These are phyloP conservation scores for Drosophila gaucha DNA, from an alignment of 2,888 invertebrate genomes.

Conservation along the genomic window DNA sequence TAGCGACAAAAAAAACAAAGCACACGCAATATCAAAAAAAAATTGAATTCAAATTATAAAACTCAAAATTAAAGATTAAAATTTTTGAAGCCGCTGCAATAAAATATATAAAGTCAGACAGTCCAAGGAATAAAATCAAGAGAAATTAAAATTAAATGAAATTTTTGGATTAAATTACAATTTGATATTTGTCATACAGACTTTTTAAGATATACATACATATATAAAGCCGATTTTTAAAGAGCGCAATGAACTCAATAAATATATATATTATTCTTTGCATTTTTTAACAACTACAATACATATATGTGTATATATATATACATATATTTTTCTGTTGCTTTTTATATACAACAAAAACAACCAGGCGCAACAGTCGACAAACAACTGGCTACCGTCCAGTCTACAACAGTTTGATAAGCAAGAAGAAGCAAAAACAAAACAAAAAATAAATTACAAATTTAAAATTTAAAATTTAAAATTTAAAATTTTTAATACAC, in stretches of 20 bases:
- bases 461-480: slow-evolving; percentile 17
- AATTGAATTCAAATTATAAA: slow-evolving; percentile 28
- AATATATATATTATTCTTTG: slow-evolving; percentile 57
- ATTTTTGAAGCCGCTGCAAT: slow-evolving; percentile 54
- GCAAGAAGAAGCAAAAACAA: slow-evolving; percentile 35
- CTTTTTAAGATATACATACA: slow-evolving; percentile 64
- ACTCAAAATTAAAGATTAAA: too few species aligned
- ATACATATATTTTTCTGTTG: slow-evolving; percentile 54
- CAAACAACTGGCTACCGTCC: slow-evolving; percentile 79
- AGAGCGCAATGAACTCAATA: slow-evolving; percentile 47
- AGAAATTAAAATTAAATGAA: slow-evolving; percentile 19
- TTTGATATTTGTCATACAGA: slow-evolving; percentile 61
- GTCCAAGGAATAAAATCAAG: slow-evolving; percentile 53
- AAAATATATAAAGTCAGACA: slow-evolving; percentile 32
- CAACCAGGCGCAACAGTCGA: slow-evolving; percentile 63
- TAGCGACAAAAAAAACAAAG: slow-evolving; percentile 16
- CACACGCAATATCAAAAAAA: slow-evolving; percentile 36
- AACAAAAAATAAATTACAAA: slow-evolving; percentile 28
- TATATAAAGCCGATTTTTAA: slow-evolving; percentile 59
- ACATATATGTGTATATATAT: slow-evolving; percentile 22
- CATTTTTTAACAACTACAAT: slow-evolving; percentile 60
- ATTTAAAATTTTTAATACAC: background rate
- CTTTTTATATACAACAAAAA: slow-evolving; percentile 67
- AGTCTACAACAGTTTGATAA: slow-evolving; percentile 77
- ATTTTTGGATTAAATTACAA: slow-evolving; percentile 55